Evolutionary conservation across 2,113 vertebrate species (phyloP).

Genomic region (Agapornis roseicollis): DNA sequence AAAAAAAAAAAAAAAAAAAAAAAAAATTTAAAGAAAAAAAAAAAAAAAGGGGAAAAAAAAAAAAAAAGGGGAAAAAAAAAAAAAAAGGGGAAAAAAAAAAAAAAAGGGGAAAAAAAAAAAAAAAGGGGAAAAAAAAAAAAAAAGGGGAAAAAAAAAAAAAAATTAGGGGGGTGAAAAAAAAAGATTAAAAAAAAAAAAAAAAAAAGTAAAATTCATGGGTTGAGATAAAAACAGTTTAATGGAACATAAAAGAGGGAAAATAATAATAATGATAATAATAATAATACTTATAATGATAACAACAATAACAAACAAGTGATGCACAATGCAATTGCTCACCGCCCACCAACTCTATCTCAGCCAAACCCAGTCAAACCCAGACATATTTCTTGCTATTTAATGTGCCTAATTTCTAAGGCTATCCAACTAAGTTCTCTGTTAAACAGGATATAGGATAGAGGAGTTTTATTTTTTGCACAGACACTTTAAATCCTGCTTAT

Average conservation of each 20-base stretch:
- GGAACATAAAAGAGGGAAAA: neutral
- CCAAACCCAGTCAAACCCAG: neutral
- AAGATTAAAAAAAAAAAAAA: no score
- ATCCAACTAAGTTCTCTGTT: slow-evolving; percentile 9
- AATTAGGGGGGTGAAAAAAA: no score
- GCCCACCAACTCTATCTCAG: neutral
- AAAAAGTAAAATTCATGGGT: neutral
- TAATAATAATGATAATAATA: neutral
- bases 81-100: no score
- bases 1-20: no score
- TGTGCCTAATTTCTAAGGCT: neutral
- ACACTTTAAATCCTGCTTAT: slow-evolving; percentile 32
- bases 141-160: no score
- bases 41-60: no score
- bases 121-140: no score
- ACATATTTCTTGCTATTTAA: neutral
- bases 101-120: no score
- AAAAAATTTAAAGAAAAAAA: no score
- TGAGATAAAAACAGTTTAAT: neutral
- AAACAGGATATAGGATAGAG: slow-evolving; percentile 2
- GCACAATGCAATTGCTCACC: neutral
- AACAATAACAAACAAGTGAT: neutral
- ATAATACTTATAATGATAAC: neutral
- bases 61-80: no score
- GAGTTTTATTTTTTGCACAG: slow-evolving; percentile 45